Conservation (phyloP, 2,888 invertebrate species). For the Exephanes ischioxanthus region DNA sequence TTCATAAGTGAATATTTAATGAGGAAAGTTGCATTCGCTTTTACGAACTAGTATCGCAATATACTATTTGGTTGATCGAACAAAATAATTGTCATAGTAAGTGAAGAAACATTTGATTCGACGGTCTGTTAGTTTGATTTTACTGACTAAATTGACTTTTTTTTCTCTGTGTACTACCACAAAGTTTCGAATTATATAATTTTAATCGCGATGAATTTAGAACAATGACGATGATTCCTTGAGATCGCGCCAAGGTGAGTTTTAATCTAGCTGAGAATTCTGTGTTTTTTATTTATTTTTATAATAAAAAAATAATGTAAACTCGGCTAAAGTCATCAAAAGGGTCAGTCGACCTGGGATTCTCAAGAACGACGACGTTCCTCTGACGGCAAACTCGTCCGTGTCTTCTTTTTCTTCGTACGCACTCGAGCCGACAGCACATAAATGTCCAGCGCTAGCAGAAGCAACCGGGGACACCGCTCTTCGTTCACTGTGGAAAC, state of each 20-base stretch:
- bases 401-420: not conserved
- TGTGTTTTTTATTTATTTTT: not conserved
- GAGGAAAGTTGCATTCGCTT: no score
- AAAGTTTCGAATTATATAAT: not conserved
- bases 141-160: no score
- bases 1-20: no score
- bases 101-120: no score
- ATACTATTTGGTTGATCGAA: no score
- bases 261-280: not conserved
- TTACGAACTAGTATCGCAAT: no score
- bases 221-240: not conserved
- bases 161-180: not conserved
- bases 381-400: constrained; percentile 16
- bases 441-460: constrained; percentile 14
- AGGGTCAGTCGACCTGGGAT: constrained; percentile 12
- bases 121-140: no score
- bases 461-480: not conserved
- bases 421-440: not conserved
- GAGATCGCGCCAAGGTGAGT: constrained; percentile 1
- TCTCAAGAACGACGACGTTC: constrained; percentile 14
- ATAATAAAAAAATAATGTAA: not conserved
- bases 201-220: not conserved
- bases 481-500: constrained; percentile 11
- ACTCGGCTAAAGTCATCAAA: constrained; percentile 24
- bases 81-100: no score